Conservation (phyloP, 1,140 invertebrate genomes). For the Globodera rostochiensis region DNA sequence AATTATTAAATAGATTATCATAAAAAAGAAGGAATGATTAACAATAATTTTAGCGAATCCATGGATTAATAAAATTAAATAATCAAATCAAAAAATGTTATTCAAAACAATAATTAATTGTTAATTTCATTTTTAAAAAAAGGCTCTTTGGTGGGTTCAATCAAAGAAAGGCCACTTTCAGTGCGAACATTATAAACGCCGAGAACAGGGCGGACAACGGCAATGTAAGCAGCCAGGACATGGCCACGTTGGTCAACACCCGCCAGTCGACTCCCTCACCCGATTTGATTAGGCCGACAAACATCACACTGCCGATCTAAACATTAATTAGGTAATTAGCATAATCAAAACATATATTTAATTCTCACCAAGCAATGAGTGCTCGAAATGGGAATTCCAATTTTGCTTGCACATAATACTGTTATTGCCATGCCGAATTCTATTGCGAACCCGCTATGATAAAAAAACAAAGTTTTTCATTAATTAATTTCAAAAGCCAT, state of each 20-base stretch:
- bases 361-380: conserved; percentile 91
- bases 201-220: conserved; percentile 72
- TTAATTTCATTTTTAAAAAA: too few relatives aligned
- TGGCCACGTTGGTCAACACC: conserved; percentile 79
- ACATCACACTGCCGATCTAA: conserved; percentile 37
- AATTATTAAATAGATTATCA: too few relatives aligned
- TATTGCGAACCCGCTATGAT: conserved; percentile 56
- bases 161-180: not conserved
- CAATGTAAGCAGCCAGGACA: conserved; percentile 92
- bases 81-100: too few relatives aligned
- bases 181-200: conserved; percentile 21
- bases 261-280: conserved; percentile 56
- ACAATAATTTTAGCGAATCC: too few relatives aligned
- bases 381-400: conserved; percentile 90
- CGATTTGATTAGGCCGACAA: conserved; percentile 39
- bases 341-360: not conserved
- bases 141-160: not conserved
- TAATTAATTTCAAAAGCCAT: conserved; percentile 11
- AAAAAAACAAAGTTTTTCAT: not conserved
- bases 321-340: not conserved
- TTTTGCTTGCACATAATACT: conserved; percentile 89
- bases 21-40: too few relatives aligned
- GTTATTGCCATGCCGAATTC: conserved; percentile 70
- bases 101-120: too few relatives aligned
- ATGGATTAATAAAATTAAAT: too few relatives aligned